These are phyloP conservation scores for Pipistrellus nathusii DNA, from an alignment of 2,797 vertebrate species.

Conservation along the genomic window DNA sequence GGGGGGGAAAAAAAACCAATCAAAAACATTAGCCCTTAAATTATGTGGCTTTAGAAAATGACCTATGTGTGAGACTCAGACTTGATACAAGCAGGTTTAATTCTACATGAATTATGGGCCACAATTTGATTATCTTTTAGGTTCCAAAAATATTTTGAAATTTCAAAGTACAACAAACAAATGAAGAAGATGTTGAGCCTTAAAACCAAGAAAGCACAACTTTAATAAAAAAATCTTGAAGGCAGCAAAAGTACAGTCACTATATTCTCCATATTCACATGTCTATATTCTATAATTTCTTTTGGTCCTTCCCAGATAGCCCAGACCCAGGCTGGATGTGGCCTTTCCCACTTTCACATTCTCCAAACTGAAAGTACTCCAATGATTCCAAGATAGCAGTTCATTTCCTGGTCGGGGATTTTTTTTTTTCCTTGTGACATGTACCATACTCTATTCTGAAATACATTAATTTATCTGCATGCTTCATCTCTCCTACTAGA, in stretches of 20 bases:
- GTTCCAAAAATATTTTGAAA: background rate
- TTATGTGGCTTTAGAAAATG: conserved; percentile 39
- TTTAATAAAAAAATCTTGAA: conserved; percentile 28
- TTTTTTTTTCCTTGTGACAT: background rate
- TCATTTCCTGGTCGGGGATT: background rate
- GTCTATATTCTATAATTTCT: background rate
- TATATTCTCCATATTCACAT: background rate
- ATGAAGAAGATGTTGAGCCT: background rate
- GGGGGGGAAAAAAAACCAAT: background rate
- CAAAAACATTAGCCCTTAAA: background rate
- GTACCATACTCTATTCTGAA: background rate
- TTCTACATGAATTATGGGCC: background rate
- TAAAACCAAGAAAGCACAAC: background rate
- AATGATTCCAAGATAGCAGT: background rate
- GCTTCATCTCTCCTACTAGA: background rate
- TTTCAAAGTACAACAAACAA: conserved; percentile 25
- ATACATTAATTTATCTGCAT: background rate
- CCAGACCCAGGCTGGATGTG: background rate
- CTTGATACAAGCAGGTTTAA: background rate
- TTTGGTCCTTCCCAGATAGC: background rate
- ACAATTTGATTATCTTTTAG: background rate
- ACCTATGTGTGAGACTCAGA: background rate
- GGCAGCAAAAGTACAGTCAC: background rate
- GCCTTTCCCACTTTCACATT: background rate
- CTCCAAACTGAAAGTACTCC: background rate